Conservation (phyloP, 2,888 invertebrate species). For the Deilephila elpenor region DNA sequence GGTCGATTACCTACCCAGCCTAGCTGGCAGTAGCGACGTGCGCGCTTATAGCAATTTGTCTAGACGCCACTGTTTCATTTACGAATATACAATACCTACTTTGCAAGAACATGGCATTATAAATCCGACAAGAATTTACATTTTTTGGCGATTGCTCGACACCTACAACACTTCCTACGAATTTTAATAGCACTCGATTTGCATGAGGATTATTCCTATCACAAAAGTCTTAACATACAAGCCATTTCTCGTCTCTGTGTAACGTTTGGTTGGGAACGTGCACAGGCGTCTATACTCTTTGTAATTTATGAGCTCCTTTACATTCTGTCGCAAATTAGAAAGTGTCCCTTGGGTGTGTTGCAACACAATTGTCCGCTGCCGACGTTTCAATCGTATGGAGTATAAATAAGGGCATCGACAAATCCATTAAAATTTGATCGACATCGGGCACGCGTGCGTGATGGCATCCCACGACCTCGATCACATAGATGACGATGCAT, state of each 20-base stretch:
- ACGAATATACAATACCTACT: slow-evolving; percentile 20
- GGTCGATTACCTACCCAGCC: slow-evolving; percentile 61
- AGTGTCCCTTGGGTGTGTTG: slow-evolving; percentile 44
- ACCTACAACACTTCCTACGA: background rate
- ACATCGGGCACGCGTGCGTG: slow-evolving; percentile 59
- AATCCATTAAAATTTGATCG: slow-evolving; percentile 66
- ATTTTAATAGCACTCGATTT: too few species aligned
- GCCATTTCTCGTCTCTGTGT: background rate
- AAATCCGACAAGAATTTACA: slow-evolving; percentile 3
- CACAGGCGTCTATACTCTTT: background rate
- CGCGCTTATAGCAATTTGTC: slow-evolving; percentile 22
- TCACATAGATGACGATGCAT: slow-evolving; percentile 45
- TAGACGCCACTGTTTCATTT: slow-evolving; percentile 9
- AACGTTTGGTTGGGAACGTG: background rate
- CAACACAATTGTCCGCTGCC: slow-evolving; percentile 50
- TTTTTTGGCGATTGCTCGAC: background rate
- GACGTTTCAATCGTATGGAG: slow-evolving; percentile 45
- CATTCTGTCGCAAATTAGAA: slow-evolving; percentile 47
- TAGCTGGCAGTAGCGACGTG: background rate
- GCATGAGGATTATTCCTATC: background rate
- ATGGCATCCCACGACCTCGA: slow-evolving; percentile 63
- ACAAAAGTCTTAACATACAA: background rate
- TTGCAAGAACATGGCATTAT: background rate
- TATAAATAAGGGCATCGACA: slow-evolving; percentile 55
- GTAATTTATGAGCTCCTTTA: slow-evolving; percentile 3